These are phyloP conservation scores for Hypocryptadius cinnamomeus DNA, from an alignment of 2,113 vertebrate genomes.

Conservation along the genomic window DNA sequence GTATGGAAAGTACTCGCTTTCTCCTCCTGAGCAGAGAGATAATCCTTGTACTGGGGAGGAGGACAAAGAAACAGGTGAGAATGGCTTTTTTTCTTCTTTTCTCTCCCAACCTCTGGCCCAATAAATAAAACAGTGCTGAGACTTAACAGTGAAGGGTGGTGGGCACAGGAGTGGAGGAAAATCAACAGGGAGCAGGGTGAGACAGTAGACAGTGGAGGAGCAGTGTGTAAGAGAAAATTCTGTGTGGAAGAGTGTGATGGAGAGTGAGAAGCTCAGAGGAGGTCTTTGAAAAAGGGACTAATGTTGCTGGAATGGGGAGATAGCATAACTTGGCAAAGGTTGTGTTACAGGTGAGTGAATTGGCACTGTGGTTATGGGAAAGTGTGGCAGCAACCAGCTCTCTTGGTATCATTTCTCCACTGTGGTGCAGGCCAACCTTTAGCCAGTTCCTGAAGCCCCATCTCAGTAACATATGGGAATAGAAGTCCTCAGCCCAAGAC, in stretches of 20 bases:
- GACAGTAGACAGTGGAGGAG: neutral
- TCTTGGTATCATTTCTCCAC: neutral
- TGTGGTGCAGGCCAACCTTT: constrained; percentile 64
- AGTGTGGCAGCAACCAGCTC: neutral
- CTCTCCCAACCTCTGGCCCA: neutral
- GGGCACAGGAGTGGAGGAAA: neutral
- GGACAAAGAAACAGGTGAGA: neutral
- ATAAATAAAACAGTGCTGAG: neutral
- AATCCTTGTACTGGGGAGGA: constrained; percentile 62
- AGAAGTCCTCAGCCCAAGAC: constrained; percentile 70
- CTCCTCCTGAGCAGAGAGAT: constrained; percentile 60
- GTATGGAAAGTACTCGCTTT: constrained; percentile 47
- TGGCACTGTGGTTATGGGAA: neutral
- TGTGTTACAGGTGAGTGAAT: neutral
- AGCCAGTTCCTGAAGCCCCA: constrained; percentile 74
- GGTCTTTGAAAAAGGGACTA: neutral
- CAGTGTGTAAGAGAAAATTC: neutral
- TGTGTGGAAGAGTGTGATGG: neutral
- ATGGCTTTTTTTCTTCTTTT: neutral
- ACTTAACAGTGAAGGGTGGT: neutral
- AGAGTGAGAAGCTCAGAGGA: neutral
- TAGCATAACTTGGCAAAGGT: neutral
- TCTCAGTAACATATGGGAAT: constrained; percentile 69
- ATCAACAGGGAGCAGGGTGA: neutral
- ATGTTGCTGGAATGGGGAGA: neutral